Base-by-base conservation (phyloP, 2,888 invertebrate species). In the Trilocha varians region DNA sequence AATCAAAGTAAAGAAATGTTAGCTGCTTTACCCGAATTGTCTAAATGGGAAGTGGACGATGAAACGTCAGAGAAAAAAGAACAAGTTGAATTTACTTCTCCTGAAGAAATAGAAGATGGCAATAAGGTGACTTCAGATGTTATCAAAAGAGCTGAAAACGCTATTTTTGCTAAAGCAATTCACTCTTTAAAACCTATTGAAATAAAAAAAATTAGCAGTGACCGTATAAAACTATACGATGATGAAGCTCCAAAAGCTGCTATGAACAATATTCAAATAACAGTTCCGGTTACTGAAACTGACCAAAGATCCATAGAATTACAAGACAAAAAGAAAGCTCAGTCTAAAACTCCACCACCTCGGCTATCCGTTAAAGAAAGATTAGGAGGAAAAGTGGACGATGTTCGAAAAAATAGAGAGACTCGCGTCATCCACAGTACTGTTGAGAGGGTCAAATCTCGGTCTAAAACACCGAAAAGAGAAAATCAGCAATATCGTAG, bases 81-180 rank as follows among this genome's bases (percentile, higher is more conserved):
- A 57, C 77, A 78, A 1, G 87, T 87, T 13, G 87, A 87, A 57
- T 77, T 86, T 16, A 71, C 78, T 13, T 77, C 78, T 32, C 84
- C 80, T 1, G 79, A 83, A 38, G 77, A 78, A 62, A 71, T 85
- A 68, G 88, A 88, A 52, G 88, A 88, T 54, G 78, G 86, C 5
- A 88, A 87, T 42, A 93, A 93, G 78, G 91, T 92, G 1, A 95
- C 96, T 1, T 93, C 92, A 14, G 96, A 96, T 73, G 95, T 97
- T 3, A 83, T 97, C 39, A 96, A 96, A 65, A 88, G 95, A 52
- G 96, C 97, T 1, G 96, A 97, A 79, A 96, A 96, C 69, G 96
- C 94, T 0, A 93, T 97, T 55, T 94, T 96, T 69, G 93, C 96
- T 34, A 95, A 96, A 72, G 94, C 94, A 0, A 93, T 94, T 35